Evolutionary conservation across 37 sponge, comb jelly and placozoan species (phyloP), one percentile per base, ranked within the genome.

Genomic region (Agelas oroides): DNA sequence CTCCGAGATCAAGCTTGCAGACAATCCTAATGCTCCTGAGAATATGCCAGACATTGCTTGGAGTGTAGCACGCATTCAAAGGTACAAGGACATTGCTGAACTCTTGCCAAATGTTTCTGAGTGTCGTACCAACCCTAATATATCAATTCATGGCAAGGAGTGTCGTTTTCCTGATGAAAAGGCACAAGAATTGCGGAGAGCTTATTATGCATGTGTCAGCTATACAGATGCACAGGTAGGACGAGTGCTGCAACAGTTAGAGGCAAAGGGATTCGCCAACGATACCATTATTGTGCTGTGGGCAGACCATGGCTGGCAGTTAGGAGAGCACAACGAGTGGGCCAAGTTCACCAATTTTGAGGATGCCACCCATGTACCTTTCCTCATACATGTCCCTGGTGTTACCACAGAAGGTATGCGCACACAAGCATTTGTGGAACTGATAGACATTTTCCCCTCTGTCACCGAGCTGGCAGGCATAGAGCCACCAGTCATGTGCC

Each of bases 251-350:
- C 18, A 36, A 12, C 75, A 80, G 57, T 68, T 87, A 16, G 75
- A 70, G 23, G 35, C 23, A 25, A 65, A 38, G 33, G 81, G 81
- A 12, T 80, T 72, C 39, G 81, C 81, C 11, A 55, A 84, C 23
- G 66, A 84, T 54, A 89, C 90, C 0, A 53, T 84, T 11, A 77
- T 89, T 46, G 84, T 89, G 0, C 38, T 89, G 1, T 78, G 79
- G 84, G 79, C 59, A 32, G 90, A 89, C 71, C 90, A 89, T 70
- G 90, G 90, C 37, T 83, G 72, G 71, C 84, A 84, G 39, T 53
- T 78, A 27, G 90, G 86, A 30, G 77, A 76, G 68, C 86, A 76
- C 70, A 68, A 68, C 41, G 15, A 36, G 39, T 76, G 83, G 83
- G 21, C 59, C 35, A 89, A 89, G 32, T 57, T 56, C 61, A 84